Conservation (phyloP, 2,113 vertebrate genomes). For the Herpetotheres cachinnans region DNA sequence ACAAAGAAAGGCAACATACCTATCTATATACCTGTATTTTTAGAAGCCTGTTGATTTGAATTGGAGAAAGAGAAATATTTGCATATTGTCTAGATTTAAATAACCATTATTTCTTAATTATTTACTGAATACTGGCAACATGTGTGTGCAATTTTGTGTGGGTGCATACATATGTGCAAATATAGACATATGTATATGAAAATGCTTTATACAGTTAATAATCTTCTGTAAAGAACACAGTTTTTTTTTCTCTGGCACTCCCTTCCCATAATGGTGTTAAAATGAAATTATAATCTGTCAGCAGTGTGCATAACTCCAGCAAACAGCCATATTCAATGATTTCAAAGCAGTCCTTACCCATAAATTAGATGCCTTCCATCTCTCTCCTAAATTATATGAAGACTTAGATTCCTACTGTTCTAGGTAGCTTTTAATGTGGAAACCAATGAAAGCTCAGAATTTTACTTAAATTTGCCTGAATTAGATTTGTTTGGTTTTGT, state of each 20-base stretch:
- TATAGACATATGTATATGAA: neutral
- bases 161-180: neutral
- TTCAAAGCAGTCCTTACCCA: neutral
- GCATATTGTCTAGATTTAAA: neutral
- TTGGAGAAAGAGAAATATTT: neutral
- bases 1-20: neutral
- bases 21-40: neutral
- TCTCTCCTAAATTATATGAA: neutral
- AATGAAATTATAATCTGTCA: neutral
- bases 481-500: neutral
- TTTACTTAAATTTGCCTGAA: neutral
- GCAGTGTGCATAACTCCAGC: neutral
- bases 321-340: neutral
- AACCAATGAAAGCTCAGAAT: neutral
- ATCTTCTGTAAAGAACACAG: neutral
- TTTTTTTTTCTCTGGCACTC: neutral
- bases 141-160: neutral
- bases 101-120: neutral
- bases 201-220: neutral
- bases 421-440: neutral
- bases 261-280: neutral
- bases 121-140: neutral
- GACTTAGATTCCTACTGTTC: neutral
- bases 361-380: neutral
- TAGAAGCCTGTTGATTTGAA: neutral